Base-by-base conservation (phyloP, 2,888 invertebrate genomes). In the Drosophila mimica region DNA sequence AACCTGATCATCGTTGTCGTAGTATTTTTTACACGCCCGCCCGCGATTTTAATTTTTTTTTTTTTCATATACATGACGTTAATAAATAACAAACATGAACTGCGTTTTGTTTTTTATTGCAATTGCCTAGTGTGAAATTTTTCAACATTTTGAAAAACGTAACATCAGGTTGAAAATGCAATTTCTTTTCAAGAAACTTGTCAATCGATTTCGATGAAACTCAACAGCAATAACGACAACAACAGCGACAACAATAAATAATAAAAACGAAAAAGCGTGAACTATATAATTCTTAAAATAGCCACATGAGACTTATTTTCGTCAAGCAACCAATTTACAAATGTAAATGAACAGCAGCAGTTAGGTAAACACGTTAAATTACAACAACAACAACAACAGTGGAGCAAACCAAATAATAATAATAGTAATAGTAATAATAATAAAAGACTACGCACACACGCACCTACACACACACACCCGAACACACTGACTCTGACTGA, bases 231-330 rank as follows among this genome's bases (percentile, higher is more conserved):
- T 28, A 56, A 60, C 69, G 62, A 5, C 28, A 61, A 33, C 13
- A 33, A 11, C 31, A 56, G 28, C 56, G 53, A 61, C 46, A 43
- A 65, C 30, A 60, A 34, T 49, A 61, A 53, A 51, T 40, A 56
- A 63, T 25, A 30, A 52, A 36, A 33, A 38, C n/a, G 38, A 38
- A 38, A 31, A 70, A 64, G 62, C 46, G 53, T 61, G 64, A 79
- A 72, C 67, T 64, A 79, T 63, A 62, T 63, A 48, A 68, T 56
- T 68, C 79, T 78, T 30, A 72, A 78, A 78, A 78, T 75, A 79
- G 78, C 78, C 78, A 79, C 80, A 79, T 74, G 60, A 64, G 80
- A 69, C 59, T 65, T 78, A 75, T 78, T 74, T 79, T 79, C 40
- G 71, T 71, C 62, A 62, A 78, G 25, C 46, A 46, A 63, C n/a